Base-by-base conservation (phyloP, 2,888 invertebrate species). In the Brachypterus glaber region DNA sequence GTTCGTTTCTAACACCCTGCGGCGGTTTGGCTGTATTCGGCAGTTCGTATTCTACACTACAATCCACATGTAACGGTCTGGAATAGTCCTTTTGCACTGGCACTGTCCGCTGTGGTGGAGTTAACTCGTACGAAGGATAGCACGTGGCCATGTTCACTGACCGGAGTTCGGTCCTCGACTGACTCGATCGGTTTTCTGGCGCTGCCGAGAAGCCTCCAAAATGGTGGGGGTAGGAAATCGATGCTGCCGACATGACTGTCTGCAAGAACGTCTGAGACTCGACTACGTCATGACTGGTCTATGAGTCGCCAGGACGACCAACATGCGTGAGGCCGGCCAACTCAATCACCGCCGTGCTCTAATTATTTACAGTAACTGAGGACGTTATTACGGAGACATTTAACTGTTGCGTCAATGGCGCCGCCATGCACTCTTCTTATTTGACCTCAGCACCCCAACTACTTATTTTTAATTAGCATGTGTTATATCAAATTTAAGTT, bases 21-120 rank as follows among this genome's bases (percentile, higher is more conserved):
- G 87, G 86, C 54, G 87, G 87, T 69, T 86, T 86, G 53, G 86
- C 85, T 70, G 85, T 83, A 66, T 86, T 87, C 59, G 87, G 87
- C 66, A 88, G 72, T 72, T 88, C 88, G 74, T 88, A 88, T 70
- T 88, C 88, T 58, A 88, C 87, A 72, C 86, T 86, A 72, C 87
- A 87, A 69, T 88, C 88, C 65, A 88, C 88, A 71, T 87, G 86
- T 64, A 88, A 73, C 59, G 87, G 87, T 67, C 84, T 77, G 65
- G 80, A 80, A 70, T 84, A 87, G 67, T 88, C 86, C 72, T 85
- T 86, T 64, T 76, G 75, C 55, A 72, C 70, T 38, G 48, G 50
- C 55, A 60, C 57, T 57, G 55, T 57, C 58, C 68, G 69, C 63
- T 69, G 68, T 29, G 54, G 49, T 44, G 52, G 66, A 63, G 65